phyloP scores from a whole-genome alignment of 2,113 vertebrate genomes.

The Leucoraja erinaceus region DNA sequence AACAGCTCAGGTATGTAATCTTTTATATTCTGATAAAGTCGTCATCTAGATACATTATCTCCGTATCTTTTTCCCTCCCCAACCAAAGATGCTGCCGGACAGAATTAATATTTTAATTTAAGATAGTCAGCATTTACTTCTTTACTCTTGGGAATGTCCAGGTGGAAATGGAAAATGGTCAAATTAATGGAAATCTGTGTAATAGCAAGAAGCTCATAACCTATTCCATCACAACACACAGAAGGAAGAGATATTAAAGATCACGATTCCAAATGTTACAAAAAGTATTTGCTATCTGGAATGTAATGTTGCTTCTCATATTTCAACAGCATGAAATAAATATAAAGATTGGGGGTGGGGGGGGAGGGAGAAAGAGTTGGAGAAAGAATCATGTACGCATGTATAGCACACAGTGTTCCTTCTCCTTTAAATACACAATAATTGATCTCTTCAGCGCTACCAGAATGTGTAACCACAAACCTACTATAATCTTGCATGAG shows the following conservation, averaged over 20 bases:
- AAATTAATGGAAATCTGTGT: background rate
- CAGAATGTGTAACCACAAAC: background rate
- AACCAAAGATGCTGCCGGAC: no score
- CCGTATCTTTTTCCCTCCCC: no score
- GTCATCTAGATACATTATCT: no score
- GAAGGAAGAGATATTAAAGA: no score
- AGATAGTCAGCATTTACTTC: no score
- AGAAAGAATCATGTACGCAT: background rate
- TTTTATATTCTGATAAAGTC: no score
- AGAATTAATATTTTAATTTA: no score
- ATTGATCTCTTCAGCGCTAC: background rate
- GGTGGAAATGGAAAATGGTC: background rate
- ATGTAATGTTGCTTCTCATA: background rate
- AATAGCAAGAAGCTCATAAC: background rate
- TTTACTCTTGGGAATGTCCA: no score
- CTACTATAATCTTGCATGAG: background rate
- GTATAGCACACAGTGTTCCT: background rate
- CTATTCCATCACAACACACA: background rate
- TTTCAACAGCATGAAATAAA: background rate
- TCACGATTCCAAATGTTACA: no score
- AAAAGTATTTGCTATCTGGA: background rate
- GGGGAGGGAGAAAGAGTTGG: no score
- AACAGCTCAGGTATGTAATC: no score
- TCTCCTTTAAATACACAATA: background rate
- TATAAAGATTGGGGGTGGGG: background rate